phyloP scores from a whole-genome alignment of 2,797 vertebrate genomes.

The Mus minutoides region DNA sequence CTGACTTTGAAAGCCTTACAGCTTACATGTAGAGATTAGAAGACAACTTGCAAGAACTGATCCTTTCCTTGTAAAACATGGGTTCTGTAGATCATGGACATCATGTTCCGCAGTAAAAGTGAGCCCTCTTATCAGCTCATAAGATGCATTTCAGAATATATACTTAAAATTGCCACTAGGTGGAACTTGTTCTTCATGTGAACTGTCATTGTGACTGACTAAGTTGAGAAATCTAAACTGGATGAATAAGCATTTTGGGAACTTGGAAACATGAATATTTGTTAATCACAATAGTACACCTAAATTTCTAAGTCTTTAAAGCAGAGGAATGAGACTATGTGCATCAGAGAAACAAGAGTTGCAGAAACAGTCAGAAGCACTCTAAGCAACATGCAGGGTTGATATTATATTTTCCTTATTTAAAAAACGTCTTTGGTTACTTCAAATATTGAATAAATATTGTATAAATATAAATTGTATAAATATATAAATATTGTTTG shows the following conservation, averaged over 20 bases:
- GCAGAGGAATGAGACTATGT: background rate
- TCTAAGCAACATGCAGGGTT: background rate
- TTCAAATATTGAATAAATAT: too few species aligned
- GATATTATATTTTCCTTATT: background rate
- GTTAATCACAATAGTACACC: background rate
- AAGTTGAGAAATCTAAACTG: background rate
- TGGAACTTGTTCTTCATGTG: constrained; percentile 45
- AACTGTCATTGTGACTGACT: background rate
- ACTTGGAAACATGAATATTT: background rate
- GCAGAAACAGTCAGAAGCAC: background rate
- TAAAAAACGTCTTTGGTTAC: background rate
- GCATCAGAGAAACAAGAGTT: background rate
- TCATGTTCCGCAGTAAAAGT: too few species aligned
- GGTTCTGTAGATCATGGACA: background rate
- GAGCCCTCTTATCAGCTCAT: background rate
- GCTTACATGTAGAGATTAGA: background rate
- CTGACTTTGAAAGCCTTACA: background rate
- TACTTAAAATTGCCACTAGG: constrained; percentile 56
- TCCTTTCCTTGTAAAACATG: background rate
- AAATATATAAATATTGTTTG: background rate
- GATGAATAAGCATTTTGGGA: background rate
- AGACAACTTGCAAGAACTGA: background rate
- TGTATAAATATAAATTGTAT: too few species aligned
- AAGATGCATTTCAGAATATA: background rate
- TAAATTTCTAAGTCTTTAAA: constrained; percentile 43